Evolutionary conservation across 1,140 invertebrate species (phyloP).

Genomic region (Pemphigus obesinymphae): DNA sequence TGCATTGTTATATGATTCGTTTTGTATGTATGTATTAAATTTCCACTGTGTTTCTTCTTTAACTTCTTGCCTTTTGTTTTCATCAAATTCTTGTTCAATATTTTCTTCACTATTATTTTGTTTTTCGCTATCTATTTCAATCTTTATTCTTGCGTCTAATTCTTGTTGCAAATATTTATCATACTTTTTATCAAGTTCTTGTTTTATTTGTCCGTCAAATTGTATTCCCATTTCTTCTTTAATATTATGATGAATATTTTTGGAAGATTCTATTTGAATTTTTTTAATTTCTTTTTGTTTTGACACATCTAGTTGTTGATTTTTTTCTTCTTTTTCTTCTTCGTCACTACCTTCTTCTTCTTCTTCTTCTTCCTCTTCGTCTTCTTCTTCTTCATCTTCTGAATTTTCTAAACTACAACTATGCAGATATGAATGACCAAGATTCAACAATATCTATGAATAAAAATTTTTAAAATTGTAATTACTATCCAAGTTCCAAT

Average conservation of each 20-base stretch:
- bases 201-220: too few relatives aligned
- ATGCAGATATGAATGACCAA: background rate
- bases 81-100: background rate
- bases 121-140: too few relatives aligned
- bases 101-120: background rate
- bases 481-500: background rate
- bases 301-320: background rate
- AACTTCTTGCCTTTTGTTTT: background rate
- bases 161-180: too few relatives aligned
- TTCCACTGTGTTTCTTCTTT: background rate
- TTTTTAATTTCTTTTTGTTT: background rate
- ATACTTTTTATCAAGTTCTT: too few relatives aligned
- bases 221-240: background rate
- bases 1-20: background rate
- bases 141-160: too few relatives aligned
- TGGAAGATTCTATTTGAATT: background rate
- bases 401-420: background rate
- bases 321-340: background rate
- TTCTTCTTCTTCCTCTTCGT: slow-evolving; percentile 30
- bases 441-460: background rate
- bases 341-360: background rate
- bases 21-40: background rate
- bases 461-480: background rate
- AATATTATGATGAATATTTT: background rate
- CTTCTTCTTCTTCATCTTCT: slow-evolving; percentile 42